phyloP scores from a whole-genome alignment of 1,140 invertebrate species.

The Drosophila ananassae region DNA sequence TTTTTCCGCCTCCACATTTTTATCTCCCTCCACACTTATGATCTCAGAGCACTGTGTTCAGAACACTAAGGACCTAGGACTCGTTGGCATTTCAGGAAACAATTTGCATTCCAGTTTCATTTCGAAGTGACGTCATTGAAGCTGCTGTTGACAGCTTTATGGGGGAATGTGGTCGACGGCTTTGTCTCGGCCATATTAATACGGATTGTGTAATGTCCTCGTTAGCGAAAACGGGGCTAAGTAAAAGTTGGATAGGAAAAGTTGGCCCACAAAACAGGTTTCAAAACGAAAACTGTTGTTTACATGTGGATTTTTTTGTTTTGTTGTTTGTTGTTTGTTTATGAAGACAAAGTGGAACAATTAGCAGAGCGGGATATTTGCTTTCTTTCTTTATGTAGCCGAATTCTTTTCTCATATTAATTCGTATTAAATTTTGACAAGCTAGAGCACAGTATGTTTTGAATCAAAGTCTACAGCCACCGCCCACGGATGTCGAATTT shows the following conservation, averaged over 20 bases:
- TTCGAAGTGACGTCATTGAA: conserved; percentile 48
- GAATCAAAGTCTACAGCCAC: conserved; percentile 17
- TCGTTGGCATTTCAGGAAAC: conserved; percentile 27
- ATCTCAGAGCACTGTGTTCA: conserved; percentile 31
- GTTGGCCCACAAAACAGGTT: conserved; percentile 37
- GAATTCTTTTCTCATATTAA: conserved; percentile 13
- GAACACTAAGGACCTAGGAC: not conserved
- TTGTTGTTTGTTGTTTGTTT: not conserved
- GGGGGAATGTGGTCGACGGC: conserved; percentile 21
- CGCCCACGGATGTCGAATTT: conserved; percentile 39
- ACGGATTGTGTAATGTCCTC: conserved; percentile 51
- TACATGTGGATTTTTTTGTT: conserved; percentile 29
- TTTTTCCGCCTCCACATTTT: conserved; percentile 13
- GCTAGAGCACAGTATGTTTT: conserved; percentile 20
- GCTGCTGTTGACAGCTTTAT: conserved; percentile 34
- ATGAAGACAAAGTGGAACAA: conserved; percentile 46
- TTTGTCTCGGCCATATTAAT: conserved; percentile 44
- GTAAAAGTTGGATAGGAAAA: conserved; percentile 43
- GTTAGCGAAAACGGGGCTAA: conserved; percentile 42
- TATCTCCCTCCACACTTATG: conserved; percentile 15
- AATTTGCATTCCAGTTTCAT: conserved; percentile 47
- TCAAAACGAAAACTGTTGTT: conserved; percentile 23
- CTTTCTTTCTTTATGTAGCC: conserved; percentile 23
- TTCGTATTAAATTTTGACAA: conserved; percentile 34
- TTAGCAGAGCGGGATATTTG: conserved; percentile 32